Evolutionary conservation across 2,888 invertebrate genomes (phyloP).

Genomic region (Agrotis ipsilon): DNA sequence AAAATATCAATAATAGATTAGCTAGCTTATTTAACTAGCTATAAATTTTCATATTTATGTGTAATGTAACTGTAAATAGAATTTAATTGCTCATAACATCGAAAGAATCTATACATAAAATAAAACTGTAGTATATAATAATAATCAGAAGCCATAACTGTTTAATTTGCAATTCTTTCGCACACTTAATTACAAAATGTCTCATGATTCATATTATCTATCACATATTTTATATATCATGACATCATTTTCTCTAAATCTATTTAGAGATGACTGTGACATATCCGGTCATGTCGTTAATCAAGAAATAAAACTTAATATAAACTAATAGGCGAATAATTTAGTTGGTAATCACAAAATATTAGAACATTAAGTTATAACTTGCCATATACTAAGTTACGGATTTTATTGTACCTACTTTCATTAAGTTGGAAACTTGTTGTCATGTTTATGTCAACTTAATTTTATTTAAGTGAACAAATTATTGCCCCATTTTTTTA

Average conservation of each 20-base stretch:
- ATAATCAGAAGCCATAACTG: too few relatives aligned
- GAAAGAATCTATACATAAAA: too few relatives aligned
- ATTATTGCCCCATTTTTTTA: neutral
- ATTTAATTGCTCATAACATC: too few relatives aligned
- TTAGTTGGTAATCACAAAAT: constrained; percentile 48
- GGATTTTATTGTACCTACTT: constrained; percentile 7
- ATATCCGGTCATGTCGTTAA: constrained; percentile 28
- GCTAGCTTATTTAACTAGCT: too few relatives aligned
- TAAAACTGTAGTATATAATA: too few relatives aligned
- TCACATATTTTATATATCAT: constrained; percentile 13
- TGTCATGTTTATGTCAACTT: neutral
- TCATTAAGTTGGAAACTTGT: constrained; percentile 17
- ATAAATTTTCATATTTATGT: too few relatives aligned
- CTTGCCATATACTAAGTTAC: constrained; percentile 21
- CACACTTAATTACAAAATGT: constrained; percentile 7
- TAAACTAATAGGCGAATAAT: constrained; percentile 54
- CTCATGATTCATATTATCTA: constrained; percentile 3
- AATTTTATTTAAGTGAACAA: constrained; percentile 11
- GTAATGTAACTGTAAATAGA: too few relatives aligned
- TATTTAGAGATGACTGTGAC: constrained; percentile 32
- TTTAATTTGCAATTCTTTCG: neutral
- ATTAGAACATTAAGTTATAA: constrained; percentile 42
- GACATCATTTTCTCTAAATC: constrained; percentile 49
- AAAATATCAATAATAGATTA: too few relatives aligned
- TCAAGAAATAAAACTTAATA: constrained; percentile 54